Percentiles rank a stretch among this genome's conserved stretches.
Evolutionary conservation across 2,797 vertebrate genomes (phyloP).

Genomic region (Sebastes minor): DNA sequence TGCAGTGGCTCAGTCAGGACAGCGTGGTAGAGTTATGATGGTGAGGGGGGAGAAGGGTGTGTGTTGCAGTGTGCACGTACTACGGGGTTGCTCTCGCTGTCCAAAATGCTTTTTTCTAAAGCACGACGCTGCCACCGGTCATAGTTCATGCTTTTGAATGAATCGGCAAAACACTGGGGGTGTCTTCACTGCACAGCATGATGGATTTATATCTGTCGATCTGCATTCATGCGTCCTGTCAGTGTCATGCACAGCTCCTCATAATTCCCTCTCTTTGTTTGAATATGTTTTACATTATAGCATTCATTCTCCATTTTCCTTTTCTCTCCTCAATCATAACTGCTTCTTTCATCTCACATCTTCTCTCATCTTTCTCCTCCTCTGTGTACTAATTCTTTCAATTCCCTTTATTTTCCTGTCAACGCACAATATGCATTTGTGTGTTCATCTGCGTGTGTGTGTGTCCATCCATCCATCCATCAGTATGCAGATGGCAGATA

Average conservation of each 20-base stretch:
- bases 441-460: slow-evolving; percentile 16
- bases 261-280: slow-evolving; percentile 2
- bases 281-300: background rate
- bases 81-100: slow-evolving; percentile 13
- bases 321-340: background rate
- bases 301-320: slow-evolving; percentile 12
- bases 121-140: slow-evolving; percentile 35
- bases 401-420: slow-evolving; percentile 6
- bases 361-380: background rate
- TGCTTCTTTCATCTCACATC: background rate
- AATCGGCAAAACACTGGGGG: slow-evolving; percentile 17
- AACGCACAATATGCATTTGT: slow-evolving; percentile 15
- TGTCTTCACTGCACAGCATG: slow-evolving; percentile 54
- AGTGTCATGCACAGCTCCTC: slow-evolving; percentile 5
- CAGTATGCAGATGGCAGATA: slow-evolving; percentile 97
- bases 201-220: slow-evolving; percentile 36
- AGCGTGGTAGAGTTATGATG: slow-evolving; percentile 83
- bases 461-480: slow-evolving; percentile 52
- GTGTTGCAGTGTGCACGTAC: slow-evolving; percentile 49
- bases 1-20: slow-evolving; percentile 79
- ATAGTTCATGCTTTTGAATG: slow-evolving; percentile 40
- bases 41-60: slow-evolving; percentile 59
- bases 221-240: slow-evolving; percentile 25
- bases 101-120: slow-evolving; percentile 17
- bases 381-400: background rate